Conservation (phyloP, 2,797 vertebrate genomes). For the Picus viridis region DNA sequence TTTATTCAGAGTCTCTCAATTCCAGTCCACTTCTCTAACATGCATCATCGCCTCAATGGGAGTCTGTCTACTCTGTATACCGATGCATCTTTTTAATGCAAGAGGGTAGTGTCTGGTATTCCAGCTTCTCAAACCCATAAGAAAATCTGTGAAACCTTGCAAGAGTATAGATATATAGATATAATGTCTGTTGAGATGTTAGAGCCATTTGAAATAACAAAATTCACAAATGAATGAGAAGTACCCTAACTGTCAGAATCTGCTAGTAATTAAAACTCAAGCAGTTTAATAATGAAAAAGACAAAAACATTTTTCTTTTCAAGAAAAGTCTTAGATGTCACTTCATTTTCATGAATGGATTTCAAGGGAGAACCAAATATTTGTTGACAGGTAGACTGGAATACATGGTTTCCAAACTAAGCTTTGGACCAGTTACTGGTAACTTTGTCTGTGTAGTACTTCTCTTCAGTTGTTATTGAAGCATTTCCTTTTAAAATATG, state of each 20-base stretch:
- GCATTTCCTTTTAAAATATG: not conserved
- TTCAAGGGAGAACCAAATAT: not conserved
- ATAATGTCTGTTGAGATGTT: not conserved
- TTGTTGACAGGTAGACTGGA: not conserved
- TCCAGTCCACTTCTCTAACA: not conserved
- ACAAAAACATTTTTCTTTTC: not conserved
- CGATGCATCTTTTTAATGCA: not conserved
- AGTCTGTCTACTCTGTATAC: not conserved
- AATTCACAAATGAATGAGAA: not conserved
- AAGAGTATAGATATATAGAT: not conserved
- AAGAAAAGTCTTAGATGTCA: not conserved
- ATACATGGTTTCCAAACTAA: not conserved
- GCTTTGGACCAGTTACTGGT: not conserved
- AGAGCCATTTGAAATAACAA: not conserved
- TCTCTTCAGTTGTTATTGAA: not conserved
- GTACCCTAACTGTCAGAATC: not conserved
- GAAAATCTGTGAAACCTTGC: not conserved
- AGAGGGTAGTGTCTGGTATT: not conserved
- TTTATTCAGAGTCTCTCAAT: not conserved
- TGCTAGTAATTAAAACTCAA: not conserved
- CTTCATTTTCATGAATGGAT: not conserved
- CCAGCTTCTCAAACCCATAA: not conserved
- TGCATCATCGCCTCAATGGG: rapidly evolving
- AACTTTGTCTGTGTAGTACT: not conserved
- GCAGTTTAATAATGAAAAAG: not conserved